Percentiles rank a stretch among this genome's conserved stretches.
Evolutionary conservation across 1,140 invertebrate species (phyloP).

Genomic region (Chironomus striatipennis): DNA sequence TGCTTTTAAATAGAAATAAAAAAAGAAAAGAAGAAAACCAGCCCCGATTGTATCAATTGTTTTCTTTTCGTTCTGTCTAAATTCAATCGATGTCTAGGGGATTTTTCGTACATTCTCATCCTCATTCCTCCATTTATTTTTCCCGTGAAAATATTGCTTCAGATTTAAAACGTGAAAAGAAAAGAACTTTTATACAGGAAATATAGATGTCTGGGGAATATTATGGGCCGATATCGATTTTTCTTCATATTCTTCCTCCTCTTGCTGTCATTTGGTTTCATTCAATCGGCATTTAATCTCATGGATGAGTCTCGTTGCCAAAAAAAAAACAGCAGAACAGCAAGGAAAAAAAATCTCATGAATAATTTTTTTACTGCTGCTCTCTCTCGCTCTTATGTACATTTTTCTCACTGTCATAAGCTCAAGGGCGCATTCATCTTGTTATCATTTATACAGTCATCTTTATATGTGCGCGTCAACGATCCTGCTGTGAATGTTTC

Average conservation of each 20-base stretch:
- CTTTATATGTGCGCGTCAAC: slow-evolving; percentile 11
- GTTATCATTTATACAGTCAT: slow-evolving; percentile 12
- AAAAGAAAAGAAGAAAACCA: neutral
- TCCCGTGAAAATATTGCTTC: neutral
- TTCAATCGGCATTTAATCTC: slow-evolving; percentile 13
- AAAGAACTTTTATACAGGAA: neutral
- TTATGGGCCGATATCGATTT: slow-evolving; percentile 12
- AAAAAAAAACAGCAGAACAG: neutral
- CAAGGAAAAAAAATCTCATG: neutral
- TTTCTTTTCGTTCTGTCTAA: neutral
- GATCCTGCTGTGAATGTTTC: neutral
- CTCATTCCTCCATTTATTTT: neutral
- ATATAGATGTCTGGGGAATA: slow-evolving; percentile 21
- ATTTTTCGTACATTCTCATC: neutral
- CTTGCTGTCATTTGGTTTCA: neutral
- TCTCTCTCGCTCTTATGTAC: neutral
- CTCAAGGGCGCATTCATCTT: slow-evolving; percentile 10
- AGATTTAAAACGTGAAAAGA: slow-evolving; percentile 1
- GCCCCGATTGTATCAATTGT: neutral
- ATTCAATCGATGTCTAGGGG: slow-evolving; percentile 6
- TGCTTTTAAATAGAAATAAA: neutral
- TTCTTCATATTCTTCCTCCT: slow-evolving; percentile 4
- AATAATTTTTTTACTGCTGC: neutral
- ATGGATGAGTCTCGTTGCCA: slow-evolving; percentile 11
- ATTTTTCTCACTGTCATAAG: slow-evolving; percentile 13